Conservation (phyloP, 2,797 vertebrate species). For the Betta splendens region DNA sequence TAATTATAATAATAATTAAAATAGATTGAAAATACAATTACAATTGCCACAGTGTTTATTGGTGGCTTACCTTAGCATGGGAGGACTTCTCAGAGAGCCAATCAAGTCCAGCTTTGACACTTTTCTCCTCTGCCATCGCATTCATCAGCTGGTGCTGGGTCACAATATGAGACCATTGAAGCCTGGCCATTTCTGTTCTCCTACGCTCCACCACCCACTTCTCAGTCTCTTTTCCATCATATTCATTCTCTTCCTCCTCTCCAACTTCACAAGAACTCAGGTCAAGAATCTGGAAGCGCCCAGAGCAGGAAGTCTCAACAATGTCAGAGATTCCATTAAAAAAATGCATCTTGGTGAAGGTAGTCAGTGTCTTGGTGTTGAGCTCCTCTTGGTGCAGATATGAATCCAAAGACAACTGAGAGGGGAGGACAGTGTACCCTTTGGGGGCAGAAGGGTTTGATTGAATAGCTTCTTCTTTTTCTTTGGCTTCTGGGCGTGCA, state of each 20-base stretch:
- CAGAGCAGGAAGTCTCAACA: constrained; percentile 80
- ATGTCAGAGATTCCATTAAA: constrained; percentile 79
- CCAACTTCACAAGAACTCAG: constrained; percentile 66
- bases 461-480: constrained; percentile 29
- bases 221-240: constrained; percentile 47
- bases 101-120: constrained; percentile 78
- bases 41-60: no score
- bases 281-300: constrained; percentile 82
- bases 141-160: constrained; percentile 86
- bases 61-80: constrained; percentile 70
- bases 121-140: constrained; percentile 80
- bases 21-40: neutral
- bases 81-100: constrained; percentile 81
- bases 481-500: constrained; percentile 35
- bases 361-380: constrained; percentile 84
- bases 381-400: constrained; percentile 87
- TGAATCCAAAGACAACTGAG: constrained; percentile 82
- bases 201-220: constrained; percentile 66
- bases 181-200: constrained; percentile 83
- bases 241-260: constrained; percentile 53
- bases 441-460: constrained; percentile 23
- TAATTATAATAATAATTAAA: neutral
- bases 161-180: constrained; percentile 87
- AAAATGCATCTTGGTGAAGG: constrained; percentile 83
- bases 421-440: constrained; percentile 77